A percentile compares a stretch with the other conserved stretches of the same genome.
Evolutionary conservation across 2,888 invertebrate genomes (phyloP).

Genomic region (Mythimna vitellina): DNA sequence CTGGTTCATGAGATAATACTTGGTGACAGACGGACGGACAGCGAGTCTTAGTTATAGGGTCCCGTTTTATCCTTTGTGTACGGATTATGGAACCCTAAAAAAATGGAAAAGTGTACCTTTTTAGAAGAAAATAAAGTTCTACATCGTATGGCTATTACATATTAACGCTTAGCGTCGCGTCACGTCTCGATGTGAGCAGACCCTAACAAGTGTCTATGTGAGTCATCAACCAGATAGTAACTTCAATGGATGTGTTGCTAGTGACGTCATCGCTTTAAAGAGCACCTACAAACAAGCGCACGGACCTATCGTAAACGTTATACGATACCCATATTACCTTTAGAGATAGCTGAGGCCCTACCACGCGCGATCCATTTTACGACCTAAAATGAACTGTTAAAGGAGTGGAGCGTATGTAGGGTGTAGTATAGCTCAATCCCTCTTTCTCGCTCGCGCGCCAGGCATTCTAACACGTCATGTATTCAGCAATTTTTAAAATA

Average conservation of each 20-base stretch:
- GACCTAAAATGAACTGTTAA: too few relatives aligned
- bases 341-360: neutral
- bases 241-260: conserved; percentile 27
- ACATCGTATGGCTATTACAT: neutral
- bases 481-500: too few relatives aligned
- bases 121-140: neutral
- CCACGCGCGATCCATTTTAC: too few relatives aligned
- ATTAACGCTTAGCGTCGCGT: neutral
- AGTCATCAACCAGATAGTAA: conserved; percentile 35
- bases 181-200: neutral
- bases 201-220: conserved; percentile 9
- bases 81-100: too few relatives aligned
- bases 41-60: too few relatives aligned
- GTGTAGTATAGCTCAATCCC: too few relatives aligned
- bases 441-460: too few relatives aligned
- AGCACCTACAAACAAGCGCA: conserved; percentile 10
- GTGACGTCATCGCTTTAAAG: conserved; percentile 29
- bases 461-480: too few relatives aligned
- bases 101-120: neutral
- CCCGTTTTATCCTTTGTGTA: too few relatives aligned
- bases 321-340: neutral
- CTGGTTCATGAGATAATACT: too few relatives aligned
- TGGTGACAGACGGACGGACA: too few relatives aligned
- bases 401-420: too few relatives aligned
- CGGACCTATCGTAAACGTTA: neutral